Evolutionary conservation across 1,140 invertebrate species (phyloP).

Genomic region (Danaus plexippus): DNA sequence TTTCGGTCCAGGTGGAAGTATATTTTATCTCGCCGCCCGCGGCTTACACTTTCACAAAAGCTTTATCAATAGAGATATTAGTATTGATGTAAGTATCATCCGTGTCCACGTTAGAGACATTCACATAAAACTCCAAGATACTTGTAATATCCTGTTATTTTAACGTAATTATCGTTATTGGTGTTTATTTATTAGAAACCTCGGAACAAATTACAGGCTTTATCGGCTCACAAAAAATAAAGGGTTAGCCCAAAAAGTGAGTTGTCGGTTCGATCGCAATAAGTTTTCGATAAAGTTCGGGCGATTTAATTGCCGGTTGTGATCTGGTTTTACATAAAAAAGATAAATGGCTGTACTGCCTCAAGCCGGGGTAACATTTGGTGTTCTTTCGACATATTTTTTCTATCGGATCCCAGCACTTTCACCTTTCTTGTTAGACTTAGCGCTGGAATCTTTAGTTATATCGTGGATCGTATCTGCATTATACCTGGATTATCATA

Average conservation of each 20-base stretch:
- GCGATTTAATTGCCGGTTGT: constrained; percentile 71
- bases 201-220: constrained; percentile 68
- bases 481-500: constrained; percentile 48
- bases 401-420: constrained; percentile 58
- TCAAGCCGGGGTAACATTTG: constrained; percentile 57
- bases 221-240: constrained; percentile 64
- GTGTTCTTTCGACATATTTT: constrained; percentile 46
- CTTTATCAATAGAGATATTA: constrained; percentile 66
- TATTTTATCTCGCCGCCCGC: constrained; percentile 48
- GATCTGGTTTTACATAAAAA: constrained; percentile 71
- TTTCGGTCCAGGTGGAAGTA: constrained; percentile 49
- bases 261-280: constrained; percentile 68
- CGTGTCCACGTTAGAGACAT: constrained; percentile 43
- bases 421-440: constrained; percentile 58
- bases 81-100: constrained; percentile 43
- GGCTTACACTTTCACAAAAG: constrained; percentile 57
- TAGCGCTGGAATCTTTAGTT: constrained; percentile 45
- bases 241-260: constrained; percentile 70
- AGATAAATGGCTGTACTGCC: constrained; percentile 63
- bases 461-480: constrained; percentile 39
- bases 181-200: constrained; percentile 71
- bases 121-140: constrained; percentile 45
- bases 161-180: constrained; percentile 70
- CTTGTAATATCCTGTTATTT: constrained; percentile 70
- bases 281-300: constrained; percentile 70